phyloP scores from a whole-genome alignment of 2,888 invertebrate species.

The Loripinus fragilis region DNA sequence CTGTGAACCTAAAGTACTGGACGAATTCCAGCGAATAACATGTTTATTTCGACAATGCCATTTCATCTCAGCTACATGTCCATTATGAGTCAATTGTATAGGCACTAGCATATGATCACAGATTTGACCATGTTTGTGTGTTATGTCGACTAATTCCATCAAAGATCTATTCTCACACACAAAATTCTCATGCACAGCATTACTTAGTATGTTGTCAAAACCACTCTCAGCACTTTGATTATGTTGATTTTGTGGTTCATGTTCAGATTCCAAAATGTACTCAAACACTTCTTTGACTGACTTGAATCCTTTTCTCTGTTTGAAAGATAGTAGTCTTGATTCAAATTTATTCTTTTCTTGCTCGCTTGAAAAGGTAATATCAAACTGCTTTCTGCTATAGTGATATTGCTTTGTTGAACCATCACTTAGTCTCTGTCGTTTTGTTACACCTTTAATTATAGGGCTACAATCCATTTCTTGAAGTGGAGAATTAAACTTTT shows the following conservation, averaged over 20 bases:
- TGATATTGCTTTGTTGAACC: neutral
- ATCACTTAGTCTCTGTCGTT: neutral
- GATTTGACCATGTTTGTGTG: neutral
- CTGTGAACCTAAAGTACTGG: slow-evolving; percentile 7
- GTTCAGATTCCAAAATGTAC: neutral
- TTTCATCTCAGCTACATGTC: slow-evolving; percentile 19
- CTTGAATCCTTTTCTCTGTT: neutral
- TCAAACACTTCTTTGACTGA: neutral
- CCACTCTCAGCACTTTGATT: neutral
- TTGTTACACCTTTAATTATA: neutral
- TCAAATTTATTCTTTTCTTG: neutral
- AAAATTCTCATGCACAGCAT: neutral
- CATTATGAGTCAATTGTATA: neutral
- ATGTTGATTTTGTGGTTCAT: neutral
- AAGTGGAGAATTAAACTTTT: neutral
- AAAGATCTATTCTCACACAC: neutral
- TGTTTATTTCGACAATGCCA: slow-evolving; percentile 14
- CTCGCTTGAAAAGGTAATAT: neutral
- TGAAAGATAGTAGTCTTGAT: neutral
- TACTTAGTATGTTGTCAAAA: neutral
- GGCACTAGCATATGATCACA: neutral
- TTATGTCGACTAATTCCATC: neutral
- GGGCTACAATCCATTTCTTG: neutral
- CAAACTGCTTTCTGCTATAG: neutral
- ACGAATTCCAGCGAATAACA: neutral